Evolutionary conservation across 2,888 invertebrate genomes (phyloP), one percentile per base, ranked within the genome.

Genomic region (Lithosia quadra): DNA sequence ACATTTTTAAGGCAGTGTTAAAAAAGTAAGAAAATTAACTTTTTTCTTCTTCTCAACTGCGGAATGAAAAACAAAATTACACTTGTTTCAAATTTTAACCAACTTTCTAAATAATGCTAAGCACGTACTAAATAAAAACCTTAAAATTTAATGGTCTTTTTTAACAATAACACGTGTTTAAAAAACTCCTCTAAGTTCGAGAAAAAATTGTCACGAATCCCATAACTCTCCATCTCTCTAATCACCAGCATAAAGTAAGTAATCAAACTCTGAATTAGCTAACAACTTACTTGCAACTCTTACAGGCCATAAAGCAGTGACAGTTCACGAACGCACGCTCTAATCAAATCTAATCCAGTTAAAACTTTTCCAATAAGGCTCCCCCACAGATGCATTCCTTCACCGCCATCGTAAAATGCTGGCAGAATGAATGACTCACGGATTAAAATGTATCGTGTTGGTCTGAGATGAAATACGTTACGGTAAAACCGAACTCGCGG

Each of bases 311-410:
- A 88, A 89, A 90, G 73, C 84, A 77, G 74, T 74, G 80, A 75
- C 74, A 76, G 78, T 73, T 73, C 77, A 68, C 79, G 74, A 81
- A 80, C 81, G 78, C 79, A 80, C 78, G 77, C 80, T 78, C 88
- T 91, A 92, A 92, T 92, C 92, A 92, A 90, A 93, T 87, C 85
- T 91, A 92, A 93, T 91, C 89, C 86, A 89, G 93, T 93, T 93
- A 94, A 94, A 94, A 95, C 93, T 94, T 95, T 94, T 90, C 91
- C 93, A 95, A 95, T 95, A 94, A 92, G 87, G 87, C 75, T 82
- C 90, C 92, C 92, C 90, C 79, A 85, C 74, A 83, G 82, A 86
- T 86, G 87, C 90, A 89, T 87, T 85, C 84, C 85, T 84, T 82
- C 84, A 75, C 64, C 71, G 63, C 66, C 67, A 60, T 78, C 78